phyloP scores from a whole-genome alignment of 2,888 invertebrate genomes.

The Meiosimyza decipiens region DNA sequence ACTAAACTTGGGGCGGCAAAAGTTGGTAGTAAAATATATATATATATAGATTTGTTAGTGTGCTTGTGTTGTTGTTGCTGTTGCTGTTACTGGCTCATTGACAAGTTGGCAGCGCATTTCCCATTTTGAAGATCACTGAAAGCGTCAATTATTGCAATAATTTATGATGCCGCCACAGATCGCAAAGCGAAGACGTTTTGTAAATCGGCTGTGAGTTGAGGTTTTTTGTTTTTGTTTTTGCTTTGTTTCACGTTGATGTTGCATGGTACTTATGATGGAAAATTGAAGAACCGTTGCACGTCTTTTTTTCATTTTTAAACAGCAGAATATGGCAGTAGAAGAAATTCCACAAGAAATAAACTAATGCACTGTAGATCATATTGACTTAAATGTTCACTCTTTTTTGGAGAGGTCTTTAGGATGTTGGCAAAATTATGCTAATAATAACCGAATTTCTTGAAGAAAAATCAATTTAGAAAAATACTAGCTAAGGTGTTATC shows the following conservation, averaged over 20 bases:
- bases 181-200: slow-evolving; percentile 34
- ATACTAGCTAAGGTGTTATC: too few relatives aligned
- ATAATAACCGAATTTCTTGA: too few relatives aligned
- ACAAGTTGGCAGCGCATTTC: slow-evolving; percentile 36
- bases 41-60: slow-evolving; percentile 23
- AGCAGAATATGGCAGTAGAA: too few relatives aligned
- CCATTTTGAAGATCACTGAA: slow-evolving; percentile 44
- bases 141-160: slow-evolving; percentile 50
- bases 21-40: slow-evolving; percentile 34
- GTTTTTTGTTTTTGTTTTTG: background rate
- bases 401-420: too few relatives aligned
- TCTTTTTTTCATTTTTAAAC: too few relatives aligned
- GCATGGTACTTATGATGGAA: background rate
- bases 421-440: too few relatives aligned
- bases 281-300: too few relatives aligned
- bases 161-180: slow-evolving; percentile 46
- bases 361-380: too few relatives aligned
- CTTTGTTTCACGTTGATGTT: background rate
- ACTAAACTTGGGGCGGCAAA: slow-evolving; percentile 27
- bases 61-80: slow-evolving; percentile 32
- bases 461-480: too few relatives aligned
- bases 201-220: background rate
- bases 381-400: too few relatives aligned
- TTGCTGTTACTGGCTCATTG: slow-evolving; percentile 31
- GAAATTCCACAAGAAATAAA: too few relatives aligned